Percentiles rank a stretch among this genome's conserved stretches.
phyloP scores from a whole-genome alignment of 2,888 invertebrate species.

The Cybosia mesomella region DNA sequence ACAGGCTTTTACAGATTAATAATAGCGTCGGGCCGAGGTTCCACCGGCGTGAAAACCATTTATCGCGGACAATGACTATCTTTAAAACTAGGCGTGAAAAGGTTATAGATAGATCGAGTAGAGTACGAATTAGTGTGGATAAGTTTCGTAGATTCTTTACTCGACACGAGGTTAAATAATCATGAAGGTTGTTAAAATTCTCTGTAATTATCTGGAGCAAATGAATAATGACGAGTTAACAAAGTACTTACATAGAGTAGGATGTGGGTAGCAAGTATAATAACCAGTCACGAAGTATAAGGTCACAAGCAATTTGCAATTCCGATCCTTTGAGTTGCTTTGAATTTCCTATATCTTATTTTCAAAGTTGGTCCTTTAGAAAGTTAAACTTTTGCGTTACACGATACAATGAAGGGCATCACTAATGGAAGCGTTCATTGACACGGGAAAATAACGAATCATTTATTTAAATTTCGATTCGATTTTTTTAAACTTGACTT shows the following conservation, averaged over 20 bases:
- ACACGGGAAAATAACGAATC: neutral
- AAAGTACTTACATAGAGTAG: constrained; percentile 3
- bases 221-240: neutral
- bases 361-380: neutral
- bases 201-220: constrained; percentile 59
- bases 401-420: neutral
- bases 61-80: too few species aligned
- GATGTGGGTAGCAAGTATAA: constrained; percentile 2
- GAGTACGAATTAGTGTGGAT: too few species aligned
- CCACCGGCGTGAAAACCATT: too few species aligned
- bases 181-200: constrained; percentile 57
- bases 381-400: neutral
- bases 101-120: too few species aligned
- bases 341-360: constrained; percentile 3
- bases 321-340: neutral
- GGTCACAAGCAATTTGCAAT: constrained; percentile 16
- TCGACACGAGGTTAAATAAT: neutral
- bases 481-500: neutral
- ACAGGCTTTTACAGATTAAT: too few species aligned
- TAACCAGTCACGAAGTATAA: constrained; percentile 20
- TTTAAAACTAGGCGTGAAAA: too few species aligned
- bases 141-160: neutral
- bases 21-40: too few species aligned
- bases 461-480: neutral
- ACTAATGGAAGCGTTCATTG: neutral